Percentiles rank a stretch among this genome's conserved stretches.
Conservation (phyloP, 2,797 vertebrate genomes). For the Trematomus bernacchii region DNA sequence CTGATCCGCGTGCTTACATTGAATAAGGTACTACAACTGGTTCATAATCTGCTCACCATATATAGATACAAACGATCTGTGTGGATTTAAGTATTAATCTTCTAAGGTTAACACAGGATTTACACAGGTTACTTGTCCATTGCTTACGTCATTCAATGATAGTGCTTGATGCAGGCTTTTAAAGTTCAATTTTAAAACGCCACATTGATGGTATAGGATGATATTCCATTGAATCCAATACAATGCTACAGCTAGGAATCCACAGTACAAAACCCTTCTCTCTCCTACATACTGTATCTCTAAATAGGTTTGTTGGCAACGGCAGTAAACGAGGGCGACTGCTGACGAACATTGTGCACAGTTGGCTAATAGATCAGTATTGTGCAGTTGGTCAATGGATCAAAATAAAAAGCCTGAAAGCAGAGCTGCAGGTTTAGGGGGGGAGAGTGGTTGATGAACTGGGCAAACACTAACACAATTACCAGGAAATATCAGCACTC, state of each 20-base stretch:
- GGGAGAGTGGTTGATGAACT: background rate
- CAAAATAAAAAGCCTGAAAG: background rate
- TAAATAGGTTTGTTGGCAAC: conserved; percentile 5
- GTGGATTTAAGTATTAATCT: background rate
- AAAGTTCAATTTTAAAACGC: background rate
- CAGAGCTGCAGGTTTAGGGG: background rate
- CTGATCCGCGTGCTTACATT: background rate
- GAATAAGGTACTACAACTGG: background rate
- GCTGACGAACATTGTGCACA: background rate
- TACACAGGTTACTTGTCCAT: background rate
- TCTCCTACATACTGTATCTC: background rate
- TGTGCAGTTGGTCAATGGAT: background rate
- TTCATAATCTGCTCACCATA: background rate
- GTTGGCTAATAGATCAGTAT: background rate
- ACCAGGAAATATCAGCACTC: background rate
- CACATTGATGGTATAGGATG: background rate
- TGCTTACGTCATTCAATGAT: background rate
- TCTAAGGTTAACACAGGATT: background rate
- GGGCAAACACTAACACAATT: too few relatives aligned
- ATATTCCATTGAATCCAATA: background rate
- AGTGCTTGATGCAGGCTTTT: background rate
- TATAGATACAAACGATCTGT: background rate
- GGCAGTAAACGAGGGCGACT: background rate
- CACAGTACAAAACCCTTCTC: too few relatives aligned
- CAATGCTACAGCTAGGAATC: background rate